Evolutionary conservation across 2,888 invertebrate genomes (phyloP).

Genomic region (Odiellus spinosus): DNA sequence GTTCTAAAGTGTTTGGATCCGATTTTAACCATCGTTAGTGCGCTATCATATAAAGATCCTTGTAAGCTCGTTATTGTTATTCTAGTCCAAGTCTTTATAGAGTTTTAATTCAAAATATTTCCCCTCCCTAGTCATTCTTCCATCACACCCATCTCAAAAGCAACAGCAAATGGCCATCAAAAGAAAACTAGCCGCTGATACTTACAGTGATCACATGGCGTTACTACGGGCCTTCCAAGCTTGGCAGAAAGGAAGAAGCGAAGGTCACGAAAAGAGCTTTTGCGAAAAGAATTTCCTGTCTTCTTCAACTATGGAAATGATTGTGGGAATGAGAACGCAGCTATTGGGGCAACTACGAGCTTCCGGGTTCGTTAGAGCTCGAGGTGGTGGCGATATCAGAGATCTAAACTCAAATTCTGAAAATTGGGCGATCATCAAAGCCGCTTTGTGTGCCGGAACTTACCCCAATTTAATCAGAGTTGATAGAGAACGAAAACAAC

Average conservation of each 20-base stretch:
- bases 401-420: conserved; percentile 68
- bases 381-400: conserved; percentile 42
- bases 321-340: conserved; percentile 66
- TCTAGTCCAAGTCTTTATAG: no score
- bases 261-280: conserved; percentile 49
- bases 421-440: conserved; percentile 80
- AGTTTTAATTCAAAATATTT: no score
- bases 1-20: conserved; percentile 86
- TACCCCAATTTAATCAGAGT: conserved; percentile 75
- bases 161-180: conserved; percentile 46
- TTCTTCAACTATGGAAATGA: conserved; percentile 72
- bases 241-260: conserved; percentile 58
- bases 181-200: conserved; percentile 52
- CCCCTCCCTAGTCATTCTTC: conserved; percentile 37
- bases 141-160: conserved; percentile 46
- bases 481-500: conserved; percentile 43
- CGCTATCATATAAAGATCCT: conserved; percentile 53
- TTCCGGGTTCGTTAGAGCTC: conserved; percentile 48
- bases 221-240: conserved; percentile 64
- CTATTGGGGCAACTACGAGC: conserved; percentile 59
- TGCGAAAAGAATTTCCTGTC: conserved; percentile 61
- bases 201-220: conserved; percentile 78
- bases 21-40: conserved; percentile 73
- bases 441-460: conserved; percentile 67
- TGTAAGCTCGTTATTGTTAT: conserved; percentile 28